A percentile compares a stretch with the other conserved stretches of the same genome.
These are phyloP conservation scores for Coturnix japonica DNA, from an alignment of 2,113 vertebrate species.

Conservation along the genomic window DNA sequence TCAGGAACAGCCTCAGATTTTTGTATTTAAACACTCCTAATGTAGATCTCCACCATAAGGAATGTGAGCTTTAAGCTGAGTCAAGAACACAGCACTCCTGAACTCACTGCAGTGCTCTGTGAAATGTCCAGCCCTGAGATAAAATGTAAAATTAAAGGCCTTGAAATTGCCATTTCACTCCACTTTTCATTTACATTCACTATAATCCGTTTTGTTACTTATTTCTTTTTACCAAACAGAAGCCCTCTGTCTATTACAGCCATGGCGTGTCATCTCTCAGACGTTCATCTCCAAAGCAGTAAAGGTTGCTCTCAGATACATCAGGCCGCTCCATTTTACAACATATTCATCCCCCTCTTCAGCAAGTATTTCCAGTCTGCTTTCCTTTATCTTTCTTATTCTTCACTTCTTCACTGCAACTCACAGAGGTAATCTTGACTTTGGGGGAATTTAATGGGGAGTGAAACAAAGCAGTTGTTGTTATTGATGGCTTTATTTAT, in stretches of 20 bases:
- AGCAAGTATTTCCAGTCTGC: background rate
- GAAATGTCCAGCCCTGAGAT: background rate
- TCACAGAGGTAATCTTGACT: background rate
- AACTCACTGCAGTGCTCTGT: background rate
- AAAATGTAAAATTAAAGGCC: background rate
- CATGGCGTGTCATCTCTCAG: background rate
- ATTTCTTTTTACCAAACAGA: background rate
- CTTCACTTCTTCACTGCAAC: background rate
- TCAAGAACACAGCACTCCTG: background rate
- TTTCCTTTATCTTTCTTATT: background rate
- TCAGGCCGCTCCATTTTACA: background rate
- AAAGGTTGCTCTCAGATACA: background rate
- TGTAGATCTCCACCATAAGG: background rate
- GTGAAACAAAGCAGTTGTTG: accelerated
- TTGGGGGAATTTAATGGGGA: background rate
- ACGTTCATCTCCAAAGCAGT: background rate
- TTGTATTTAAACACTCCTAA: background rate
- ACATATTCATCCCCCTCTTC: background rate
- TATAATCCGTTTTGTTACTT: background rate
- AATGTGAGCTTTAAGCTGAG: background rate
- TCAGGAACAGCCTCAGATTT: background rate
- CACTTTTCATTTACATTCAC: background rate
- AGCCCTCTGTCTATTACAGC: background rate
- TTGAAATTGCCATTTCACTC: background rate
- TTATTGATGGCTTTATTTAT: background rate